Evolutionary conservation across 23 tunicate genomes (phyloP), one percentile per base, ranked within the genome.

Genomic region (Phallusia fumigata): DNA sequence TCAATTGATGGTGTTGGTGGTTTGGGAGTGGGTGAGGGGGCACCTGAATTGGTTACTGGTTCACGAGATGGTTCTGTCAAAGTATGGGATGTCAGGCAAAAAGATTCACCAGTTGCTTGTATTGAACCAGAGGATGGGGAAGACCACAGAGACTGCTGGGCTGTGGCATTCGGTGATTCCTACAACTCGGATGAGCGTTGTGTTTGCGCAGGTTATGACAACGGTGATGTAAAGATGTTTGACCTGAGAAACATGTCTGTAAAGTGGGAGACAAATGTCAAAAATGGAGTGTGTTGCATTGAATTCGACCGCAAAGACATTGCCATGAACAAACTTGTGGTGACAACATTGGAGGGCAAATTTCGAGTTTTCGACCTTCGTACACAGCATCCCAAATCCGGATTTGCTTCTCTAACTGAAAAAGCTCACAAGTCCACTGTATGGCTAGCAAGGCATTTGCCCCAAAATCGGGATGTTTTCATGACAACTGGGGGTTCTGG

Each of bases 401-500:
- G 98, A 3, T 94, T 94, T 83, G 90, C 98, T 28, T 94, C 94
- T 0, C 74, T 94, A 18, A 35, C 86, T 10, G 98, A 94, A 79
- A 94, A 94, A 79, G 98, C 98, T 50, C 98, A 94, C 85, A 94
- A 94, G 34, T 90, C 99, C 18, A 96, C 99, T 15, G 96, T 90
- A 22, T 96, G 99, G 99, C 80, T 91, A 32, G 84, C 90, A 8
- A 84, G 52, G 35, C 99, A 96, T 81, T 82, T 96, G 44, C 99
- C 99, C 13, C 99, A 96, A 79, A 96, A 96, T 65, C 89, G 99
- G 0, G 99, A 96, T 53, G 89, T 96, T 72, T 96, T 90, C 51
- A 85, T 91, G 96, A 96, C 99, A 6, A 90, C 99, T 24, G 99
- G 99, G 0, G 99, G 99, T 31, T 78, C 94, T n/a, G 98, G 98